These are phyloP conservation scores for Gallinago undulata DNA, from an alignment of 2,113 vertebrate species.

Conservation along the genomic window DNA sequence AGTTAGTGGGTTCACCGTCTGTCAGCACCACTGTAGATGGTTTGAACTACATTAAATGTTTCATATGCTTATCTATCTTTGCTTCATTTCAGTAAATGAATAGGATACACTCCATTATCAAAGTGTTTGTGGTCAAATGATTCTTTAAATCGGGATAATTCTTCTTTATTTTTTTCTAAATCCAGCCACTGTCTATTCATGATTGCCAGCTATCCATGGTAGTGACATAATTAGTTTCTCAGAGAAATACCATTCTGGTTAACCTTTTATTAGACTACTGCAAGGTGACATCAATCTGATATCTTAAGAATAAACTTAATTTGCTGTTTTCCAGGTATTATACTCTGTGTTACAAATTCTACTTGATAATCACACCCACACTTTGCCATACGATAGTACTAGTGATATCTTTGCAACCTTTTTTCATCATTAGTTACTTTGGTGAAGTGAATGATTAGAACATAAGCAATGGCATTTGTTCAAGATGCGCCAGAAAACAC, in stretches of 20 bases:
- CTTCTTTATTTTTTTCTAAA: neutral
- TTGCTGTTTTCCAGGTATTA: neutral
- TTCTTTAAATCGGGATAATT: neutral
- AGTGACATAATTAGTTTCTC: neutral
- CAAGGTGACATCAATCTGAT: neutral
- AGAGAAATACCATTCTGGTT: neutral
- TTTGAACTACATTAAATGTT: neutral
- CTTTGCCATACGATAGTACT: neutral
- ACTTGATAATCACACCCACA: neutral
- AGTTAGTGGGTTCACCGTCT: neutral
- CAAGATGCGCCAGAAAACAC: neutral
- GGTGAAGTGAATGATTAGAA: neutral
- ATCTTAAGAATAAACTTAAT: neutral
- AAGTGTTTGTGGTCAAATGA: neutral
- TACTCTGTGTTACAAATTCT: neutral
- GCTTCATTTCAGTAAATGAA: neutral
- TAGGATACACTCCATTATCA: neutral
- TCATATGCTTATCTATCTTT: neutral
- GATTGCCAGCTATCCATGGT: neutral
- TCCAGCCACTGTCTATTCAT: neutral
- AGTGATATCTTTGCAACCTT: neutral
- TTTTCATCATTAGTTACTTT: neutral
- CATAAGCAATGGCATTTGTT: constrained; percentile 2
- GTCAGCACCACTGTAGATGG: neutral
- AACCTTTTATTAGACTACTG: neutral